These are phyloP conservation scores for Watsonalla binaria DNA, from an alignment of 2,888 invertebrate genomes.

Conservation along the genomic window DNA sequence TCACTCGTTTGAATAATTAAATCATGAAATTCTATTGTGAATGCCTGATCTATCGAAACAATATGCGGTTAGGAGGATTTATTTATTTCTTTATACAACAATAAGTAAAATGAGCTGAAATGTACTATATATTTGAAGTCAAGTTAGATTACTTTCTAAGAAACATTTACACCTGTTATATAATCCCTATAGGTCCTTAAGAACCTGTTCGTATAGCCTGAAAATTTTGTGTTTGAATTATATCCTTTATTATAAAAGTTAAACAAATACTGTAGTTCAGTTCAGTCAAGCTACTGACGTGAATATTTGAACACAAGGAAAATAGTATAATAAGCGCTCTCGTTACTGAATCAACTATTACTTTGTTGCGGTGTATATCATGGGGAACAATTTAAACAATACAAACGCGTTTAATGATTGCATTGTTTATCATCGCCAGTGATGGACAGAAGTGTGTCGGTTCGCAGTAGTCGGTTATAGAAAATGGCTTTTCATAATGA, in stretches of 20 bases:
- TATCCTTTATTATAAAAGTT: no score
- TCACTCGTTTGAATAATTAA: constrained; percentile 29
- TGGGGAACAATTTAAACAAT: constrained; percentile 24
- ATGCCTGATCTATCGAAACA: background rate
- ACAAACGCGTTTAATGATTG: constrained; percentile 39
- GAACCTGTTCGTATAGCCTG: no score
- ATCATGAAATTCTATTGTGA: constrained; percentile 20
- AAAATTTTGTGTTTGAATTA: no score
- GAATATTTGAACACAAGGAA: background rate
- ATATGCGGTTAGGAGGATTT: background rate
- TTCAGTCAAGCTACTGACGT: background rate
- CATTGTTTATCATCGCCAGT: constrained; percentile 39
- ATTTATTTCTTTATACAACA: background rate
- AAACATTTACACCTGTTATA: no score
- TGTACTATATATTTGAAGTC: no score
- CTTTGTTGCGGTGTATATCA: constrained; percentile 15
- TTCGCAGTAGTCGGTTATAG: constrained; percentile 19
- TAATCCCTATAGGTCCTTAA: no score
- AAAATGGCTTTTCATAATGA: constrained; percentile 54
- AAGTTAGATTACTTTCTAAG: no score
- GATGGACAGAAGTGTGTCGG: constrained; percentile 61
- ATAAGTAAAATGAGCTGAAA: no score
- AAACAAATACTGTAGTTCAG: no score
- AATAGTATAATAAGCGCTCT: background rate
- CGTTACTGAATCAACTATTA: background rate